Evolutionary conservation across 2,113 vertebrate genomes (phyloP), one percentile per base, ranked within the genome.

Genomic region (Redunca redunca): DNA sequence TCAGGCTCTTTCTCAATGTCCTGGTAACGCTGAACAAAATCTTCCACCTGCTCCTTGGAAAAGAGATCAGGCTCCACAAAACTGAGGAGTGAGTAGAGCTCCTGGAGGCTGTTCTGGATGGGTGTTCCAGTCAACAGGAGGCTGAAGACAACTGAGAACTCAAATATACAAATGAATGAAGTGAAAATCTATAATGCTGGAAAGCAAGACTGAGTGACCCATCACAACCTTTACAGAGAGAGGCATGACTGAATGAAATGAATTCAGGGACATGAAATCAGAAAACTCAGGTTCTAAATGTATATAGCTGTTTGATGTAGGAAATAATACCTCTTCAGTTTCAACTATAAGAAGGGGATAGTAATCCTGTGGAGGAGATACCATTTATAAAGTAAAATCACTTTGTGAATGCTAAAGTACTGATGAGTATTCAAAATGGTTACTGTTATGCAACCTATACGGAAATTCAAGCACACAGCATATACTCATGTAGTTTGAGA

Each of bases 81-180:
- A 97, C 97, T 99, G 95, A 99, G 99, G 90, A 99, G 99, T 30
- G 99, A 99, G 98, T 99, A 99, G 90, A 99, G 99, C 88, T 99
- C 99, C 95, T 99, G 99, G 8, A 99, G 99, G 97, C 98, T 99
- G 98, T 99, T 99, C 99, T 99, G 99, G 97, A 99, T 98, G 14
- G 99, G 99, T 10, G 99, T 99, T 48, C 99, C 99, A 1, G 99
- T 99, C 96, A 99, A 98, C 67, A 99, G 98, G 48, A 99, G 98
- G 71, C 97, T 98, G 98, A 99, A 99, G 46, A 98, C 98, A 55
- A 99, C 91, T 48, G 99, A 99, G 97, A 99, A 99, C 99, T 99
- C 89, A 96, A 98, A 98, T 25, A 97, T 7, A 97, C 0, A 90
- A 52, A 92, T 3, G 55, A 85, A 67, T 13, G 25, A 43, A 82